Percentiles rank a stretch among this genome's conserved stretches.
phyloP scores from a whole-genome alignment of 2,888 invertebrate genomes.

The Notocelia uddmanniana region DNA sequence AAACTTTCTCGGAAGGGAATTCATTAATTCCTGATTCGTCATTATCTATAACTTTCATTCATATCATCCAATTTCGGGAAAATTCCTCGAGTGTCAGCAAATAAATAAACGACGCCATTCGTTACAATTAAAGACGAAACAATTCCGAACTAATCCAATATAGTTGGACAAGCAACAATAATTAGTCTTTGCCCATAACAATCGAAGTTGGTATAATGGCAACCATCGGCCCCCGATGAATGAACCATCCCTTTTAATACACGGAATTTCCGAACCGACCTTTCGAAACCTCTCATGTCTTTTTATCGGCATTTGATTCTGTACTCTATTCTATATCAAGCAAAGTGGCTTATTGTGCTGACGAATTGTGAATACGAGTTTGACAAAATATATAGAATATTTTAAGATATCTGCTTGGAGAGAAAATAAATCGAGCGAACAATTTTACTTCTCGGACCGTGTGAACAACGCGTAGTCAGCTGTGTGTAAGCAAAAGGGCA shows the following conservation, averaged over 20 bases:
- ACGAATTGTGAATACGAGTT: background rate
- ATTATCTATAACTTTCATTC: background rate
- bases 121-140: constrained; percentile 9
- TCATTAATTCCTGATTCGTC: background rate
- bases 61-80: background rate
- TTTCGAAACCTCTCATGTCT: background rate
- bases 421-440: constrained; percentile 20
- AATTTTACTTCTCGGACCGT: constrained; percentile 6
- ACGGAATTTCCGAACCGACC: constrained; percentile 14
- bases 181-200: constrained; percentile 19
- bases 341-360: background rate
- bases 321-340: too few species aligned
- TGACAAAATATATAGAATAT: background rate
- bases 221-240: constrained; percentile 3
- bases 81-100: background rate
- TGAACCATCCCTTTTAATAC: constrained; percentile 4
- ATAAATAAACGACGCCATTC: constrained; percentile 6
- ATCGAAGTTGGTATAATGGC: constrained; percentile 15
- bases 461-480: background rate
- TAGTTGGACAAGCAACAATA: constrained; percentile 13
- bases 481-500: background rate
- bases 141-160: constrained; percentile 20
- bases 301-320: too few species aligned
- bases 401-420: constrained; percentile 15
- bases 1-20: background rate